Evolutionary conservation across 2,113 vertebrate genomes (phyloP).

Genomic region (Rhombomys opimus): DNA sequence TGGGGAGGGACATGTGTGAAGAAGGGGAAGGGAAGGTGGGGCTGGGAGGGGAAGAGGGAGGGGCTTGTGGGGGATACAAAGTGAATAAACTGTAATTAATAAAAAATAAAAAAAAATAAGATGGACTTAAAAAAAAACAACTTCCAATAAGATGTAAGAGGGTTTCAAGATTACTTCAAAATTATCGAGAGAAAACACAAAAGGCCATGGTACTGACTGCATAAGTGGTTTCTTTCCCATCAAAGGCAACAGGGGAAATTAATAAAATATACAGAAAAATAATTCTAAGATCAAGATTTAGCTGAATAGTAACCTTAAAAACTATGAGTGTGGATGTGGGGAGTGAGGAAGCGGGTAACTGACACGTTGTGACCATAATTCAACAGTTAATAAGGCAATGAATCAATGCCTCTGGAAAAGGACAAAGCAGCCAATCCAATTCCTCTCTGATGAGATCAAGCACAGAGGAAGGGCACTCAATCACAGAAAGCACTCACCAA

Average conservation of each 20-base stretch:
- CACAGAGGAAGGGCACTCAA: not conserved
- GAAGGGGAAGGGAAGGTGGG: too few species aligned
- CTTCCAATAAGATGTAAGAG: not conserved
- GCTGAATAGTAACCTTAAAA: not conserved
- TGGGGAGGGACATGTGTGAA: too few species aligned
- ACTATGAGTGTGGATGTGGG: not conserved
- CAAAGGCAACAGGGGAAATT: not conserved
- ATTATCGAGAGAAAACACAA: not conserved
- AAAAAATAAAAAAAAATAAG: not conserved
- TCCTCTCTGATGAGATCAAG: slow-evolving; percentile 50
- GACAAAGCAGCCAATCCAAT: slow-evolving; percentile 44
- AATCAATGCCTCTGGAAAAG: slow-evolving; percentile 5
- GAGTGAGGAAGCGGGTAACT: not conserved
- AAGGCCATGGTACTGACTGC: not conserved
- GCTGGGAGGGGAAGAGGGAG: too few species aligned
- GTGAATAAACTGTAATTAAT: too few species aligned
- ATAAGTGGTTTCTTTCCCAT: not conserved
- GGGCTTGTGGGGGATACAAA: too few species aligned
- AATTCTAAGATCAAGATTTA: not conserved
- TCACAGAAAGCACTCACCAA: slow-evolving; percentile 5
- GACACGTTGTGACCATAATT: slow-evolving; percentile 45
- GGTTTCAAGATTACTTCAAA: slow-evolving; percentile 7
- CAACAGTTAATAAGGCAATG: slow-evolving; percentile 14
- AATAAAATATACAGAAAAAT: slow-evolving; percentile 8
- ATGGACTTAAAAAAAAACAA: not conserved